Evolutionary conservation across 1,140 invertebrate genomes (phyloP).

Genomic region (Calephelis virginiensis): DNA sequence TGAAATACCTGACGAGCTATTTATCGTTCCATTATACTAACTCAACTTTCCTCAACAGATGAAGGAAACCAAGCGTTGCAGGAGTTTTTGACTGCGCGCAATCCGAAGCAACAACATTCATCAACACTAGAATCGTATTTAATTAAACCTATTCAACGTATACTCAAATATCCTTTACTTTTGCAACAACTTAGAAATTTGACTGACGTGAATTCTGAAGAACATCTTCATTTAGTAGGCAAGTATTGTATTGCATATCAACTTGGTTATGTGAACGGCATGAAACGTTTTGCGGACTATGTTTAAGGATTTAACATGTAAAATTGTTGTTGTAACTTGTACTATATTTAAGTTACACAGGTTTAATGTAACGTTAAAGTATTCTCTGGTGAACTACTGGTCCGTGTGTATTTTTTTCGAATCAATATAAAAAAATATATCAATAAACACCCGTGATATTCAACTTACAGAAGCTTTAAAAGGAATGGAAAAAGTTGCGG

Average conservation of each 20-base stretch:
- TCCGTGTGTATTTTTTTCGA: too few relatives aligned
- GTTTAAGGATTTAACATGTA: too few relatives aligned
- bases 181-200: slow-evolving; percentile 96
- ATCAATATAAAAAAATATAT: too few relatives aligned
- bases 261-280: neutral
- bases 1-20: slow-evolving; percentile 13
- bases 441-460: neutral
- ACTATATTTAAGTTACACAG: too few relatives aligned
- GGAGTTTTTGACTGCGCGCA: slow-evolving; percentile 95
- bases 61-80: slow-evolving; percentile 97
- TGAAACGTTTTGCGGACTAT: neutral
- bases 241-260: slow-evolving; percentile 39
- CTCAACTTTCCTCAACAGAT: slow-evolving; percentile 78
- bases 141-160: slow-evolving; percentile 99
- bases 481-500: slow-evolving; percentile 99
- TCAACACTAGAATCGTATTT: slow-evolving; percentile 98
- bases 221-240: slow-evolving; percentile 95
- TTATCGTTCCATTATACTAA: slow-evolving; percentile 22
- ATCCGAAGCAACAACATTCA: slow-evolving; percentile 97
- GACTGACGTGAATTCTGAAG: slow-evolving; percentile 93
- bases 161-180: slow-evolving; percentile 97
- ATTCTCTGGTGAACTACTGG: too few relatives aligned
- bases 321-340: too few relatives aligned
- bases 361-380: too few relatives aligned
- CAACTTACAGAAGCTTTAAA: slow-evolving; percentile 89